Evolutionary conservation across 2,797 vertebrate genomes (phyloP).

Genomic region (Parotocinclus haroldoi): DNA sequence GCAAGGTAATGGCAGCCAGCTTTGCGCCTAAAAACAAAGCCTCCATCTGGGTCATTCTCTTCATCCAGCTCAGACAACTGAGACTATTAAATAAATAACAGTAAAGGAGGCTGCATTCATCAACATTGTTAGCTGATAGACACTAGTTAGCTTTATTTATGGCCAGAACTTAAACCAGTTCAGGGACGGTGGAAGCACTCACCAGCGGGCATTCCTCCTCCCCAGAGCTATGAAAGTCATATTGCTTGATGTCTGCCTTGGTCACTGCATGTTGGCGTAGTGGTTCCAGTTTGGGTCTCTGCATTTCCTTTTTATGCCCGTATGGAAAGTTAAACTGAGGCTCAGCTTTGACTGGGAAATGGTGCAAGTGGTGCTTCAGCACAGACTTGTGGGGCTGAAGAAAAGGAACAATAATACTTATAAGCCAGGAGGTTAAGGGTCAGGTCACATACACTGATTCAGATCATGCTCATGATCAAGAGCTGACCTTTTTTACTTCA

Average conservation of each 20-base stretch:
- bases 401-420: background rate
- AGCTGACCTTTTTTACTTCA: no score
- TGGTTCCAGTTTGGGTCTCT: slow-evolving; percentile 77
- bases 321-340: slow-evolving; percentile 73
- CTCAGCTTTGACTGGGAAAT: slow-evolving; percentile 79
- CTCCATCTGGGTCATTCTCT: slow-evolving; percentile 86
- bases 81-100: slow-evolving; percentile 60
- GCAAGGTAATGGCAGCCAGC: slow-evolving; percentile 88
- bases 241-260: slow-evolving; percentile 89
- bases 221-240: slow-evolving; percentile 93
- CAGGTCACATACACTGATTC: no score
- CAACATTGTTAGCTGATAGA: background rate
- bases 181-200: slow-evolving; percentile 24
- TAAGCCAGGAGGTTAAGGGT: no score
- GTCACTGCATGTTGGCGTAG: slow-evolving; percentile 74
- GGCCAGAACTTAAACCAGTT: background rate
- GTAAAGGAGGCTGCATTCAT: slow-evolving; percentile 1
- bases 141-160: background rate
- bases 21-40: slow-evolving; percentile 85
- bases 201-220: slow-evolving; percentile 88
- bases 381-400: slow-evolving; percentile 53
- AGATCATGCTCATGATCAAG: background rate
- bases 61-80: slow-evolving; percentile 84
- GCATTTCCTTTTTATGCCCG: slow-evolving; percentile 85
- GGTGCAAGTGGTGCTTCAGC: slow-evolving; percentile 74